Base-by-base conservation (phyloP, 1,140 invertebrate species). In the Trigoniulus corallinus region DNA sequence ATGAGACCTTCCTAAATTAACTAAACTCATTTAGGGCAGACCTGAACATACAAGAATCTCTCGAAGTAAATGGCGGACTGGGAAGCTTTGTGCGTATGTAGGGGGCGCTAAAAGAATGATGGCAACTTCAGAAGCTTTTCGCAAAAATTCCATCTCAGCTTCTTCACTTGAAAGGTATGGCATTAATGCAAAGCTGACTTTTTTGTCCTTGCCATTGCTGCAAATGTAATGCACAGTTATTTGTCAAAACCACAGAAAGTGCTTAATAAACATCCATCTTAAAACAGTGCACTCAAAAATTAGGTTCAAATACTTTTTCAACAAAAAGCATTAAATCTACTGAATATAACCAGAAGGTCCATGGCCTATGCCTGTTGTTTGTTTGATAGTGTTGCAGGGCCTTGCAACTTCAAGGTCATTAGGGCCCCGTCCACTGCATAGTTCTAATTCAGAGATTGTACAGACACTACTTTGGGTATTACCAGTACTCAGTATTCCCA, bases 31-130 rank as follows among this genome's bases (percentile, higher is more conserved):
- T 34, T 34, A 7, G 15, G 29, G 29, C 37, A 29, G 69, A 88
- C 87, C 80, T 76, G 83, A 82, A 58, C 79, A 84, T 37, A 84
- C 77, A 39, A 92, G 63, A 50, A 91, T 75, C 72, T 92, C 88
- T 56, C 82, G 73, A 27, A 93, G 63, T 49, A 92, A 69, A 67
- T 81, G 79, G 56, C 83, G 80, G 0, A 83, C 67, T 34, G 83
- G 82, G 2, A 78, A 72, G 52, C 84, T 68, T 2, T 78, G 52
- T 10, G 58, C 81, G 61, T 92, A 91, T 59, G 79, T 77, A 50
- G 77, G 71, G 26, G 87, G 86, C 59, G 92, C 71, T 51, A 91
- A 67, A 58, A 83, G 76, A 63, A 86, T 75, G 22, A 92, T 74
- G 26, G 86, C 74, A 1, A 87, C 72, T 65, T 92, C 85, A 58